Conservation (phyloP, 1,140 invertebrate species). For the Rhynchophorus ferrugineus region DNA sequence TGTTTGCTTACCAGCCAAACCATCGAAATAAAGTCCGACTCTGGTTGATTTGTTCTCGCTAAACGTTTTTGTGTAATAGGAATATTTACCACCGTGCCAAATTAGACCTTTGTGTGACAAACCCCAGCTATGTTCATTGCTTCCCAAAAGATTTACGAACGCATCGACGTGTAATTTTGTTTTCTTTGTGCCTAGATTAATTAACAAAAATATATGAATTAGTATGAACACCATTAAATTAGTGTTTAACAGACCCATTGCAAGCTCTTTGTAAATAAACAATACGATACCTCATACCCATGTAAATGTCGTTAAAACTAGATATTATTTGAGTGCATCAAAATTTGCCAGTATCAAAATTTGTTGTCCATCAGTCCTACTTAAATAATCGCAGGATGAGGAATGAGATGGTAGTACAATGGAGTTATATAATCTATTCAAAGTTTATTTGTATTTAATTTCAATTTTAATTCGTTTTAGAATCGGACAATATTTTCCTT, state of each 20-base stretch:
- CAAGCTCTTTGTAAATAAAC: too few relatives aligned
- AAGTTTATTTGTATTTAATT: too few relatives aligned
- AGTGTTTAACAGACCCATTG: background rate
- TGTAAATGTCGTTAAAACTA: too few relatives aligned
- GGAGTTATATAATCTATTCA: too few relatives aligned
- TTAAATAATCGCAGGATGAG: too few relatives aligned
- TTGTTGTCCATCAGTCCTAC: too few relatives aligned
- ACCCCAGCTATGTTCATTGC: conserved; percentile 64
- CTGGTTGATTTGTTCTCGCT: conserved; percentile 59
- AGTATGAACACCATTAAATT: background rate
- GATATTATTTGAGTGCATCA: too few relatives aligned
- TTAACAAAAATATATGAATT: conserved; percentile 55
- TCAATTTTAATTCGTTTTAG: too few relatives aligned
- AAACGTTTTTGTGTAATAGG: conserved; percentile 60
- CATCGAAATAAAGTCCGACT: conserved; percentile 61
- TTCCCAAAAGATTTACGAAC: conserved; percentile 64
- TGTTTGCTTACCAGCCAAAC: conserved; percentile 39
- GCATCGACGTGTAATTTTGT: conserved; percentile 56
- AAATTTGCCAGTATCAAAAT: too few relatives aligned
- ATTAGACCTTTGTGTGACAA: conserved; percentile 65
- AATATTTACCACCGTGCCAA: conserved; percentile 58
- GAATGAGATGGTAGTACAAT: too few relatives aligned
- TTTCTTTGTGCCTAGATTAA: conserved; percentile 52
- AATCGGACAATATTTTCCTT: too few relatives aligned
- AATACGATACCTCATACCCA: too few relatives aligned